phyloP scores from a whole-genome alignment of 2,888 invertebrate genomes.

The Hoplodrina blanda region DNA sequence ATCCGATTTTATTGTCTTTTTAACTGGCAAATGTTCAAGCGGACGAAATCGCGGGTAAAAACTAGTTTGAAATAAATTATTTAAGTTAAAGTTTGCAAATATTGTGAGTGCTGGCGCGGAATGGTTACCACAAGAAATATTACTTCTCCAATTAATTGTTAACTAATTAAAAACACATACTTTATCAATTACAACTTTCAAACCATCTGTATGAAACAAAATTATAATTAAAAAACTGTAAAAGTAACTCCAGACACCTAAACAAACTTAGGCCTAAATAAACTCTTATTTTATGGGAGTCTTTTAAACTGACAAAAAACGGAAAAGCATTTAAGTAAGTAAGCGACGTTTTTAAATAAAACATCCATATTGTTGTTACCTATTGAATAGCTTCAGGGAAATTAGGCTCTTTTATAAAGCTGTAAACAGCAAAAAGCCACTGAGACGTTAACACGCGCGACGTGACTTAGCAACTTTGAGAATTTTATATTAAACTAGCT shows the following conservation, averaged over 20 bases:
- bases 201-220: conserved; percentile 11
- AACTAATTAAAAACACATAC: neutral
- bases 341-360: conserved; percentile 28
- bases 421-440: conserved; percentile 65
- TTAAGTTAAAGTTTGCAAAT: neutral
- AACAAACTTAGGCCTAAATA: conserved; percentile 41
- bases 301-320: conserved; percentile 40
- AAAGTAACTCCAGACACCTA: conserved; percentile 24
- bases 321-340: conserved; percentile 35
- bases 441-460: conserved; percentile 44
- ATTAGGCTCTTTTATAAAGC: conserved; percentile 73
- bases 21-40: no score
- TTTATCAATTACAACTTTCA: conserved; percentile 16
- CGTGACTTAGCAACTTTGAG: conserved; percentile 74
- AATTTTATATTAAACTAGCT: conserved; percentile 66
- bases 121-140: neutral
- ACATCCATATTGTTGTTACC: conserved; percentile 48
- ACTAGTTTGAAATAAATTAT: no score
- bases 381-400: conserved; percentile 51
- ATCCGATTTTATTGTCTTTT: no score
- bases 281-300: conserved; percentile 17
- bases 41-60: no score
- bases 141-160: neutral
- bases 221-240: conserved; percentile 29
- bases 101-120: neutral